Base-by-base conservation (phyloP, 2,797 vertebrate species). In the Protosalanx chinensis region DNA sequence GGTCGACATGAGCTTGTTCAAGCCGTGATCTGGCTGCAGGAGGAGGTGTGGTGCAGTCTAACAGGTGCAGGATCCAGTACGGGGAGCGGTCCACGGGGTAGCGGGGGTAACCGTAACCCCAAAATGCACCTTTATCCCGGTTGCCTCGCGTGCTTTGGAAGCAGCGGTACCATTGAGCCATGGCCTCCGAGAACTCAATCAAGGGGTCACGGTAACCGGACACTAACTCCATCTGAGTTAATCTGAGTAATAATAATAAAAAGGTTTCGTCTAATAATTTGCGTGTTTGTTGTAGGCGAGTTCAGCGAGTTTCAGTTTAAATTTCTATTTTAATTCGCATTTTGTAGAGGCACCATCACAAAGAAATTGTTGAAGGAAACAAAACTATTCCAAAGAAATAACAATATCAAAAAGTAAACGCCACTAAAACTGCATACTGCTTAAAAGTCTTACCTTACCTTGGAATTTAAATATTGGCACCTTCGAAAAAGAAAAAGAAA, bases 91-190 rank as follows among this genome's bases (percentile, higher is more conserved):
- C 66, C 18, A 67, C 56, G 15, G 51, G 66, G 29, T 67, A 67
- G 0, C 18, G 29, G 46, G 66, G 66, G n/a, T n/a, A 32, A 4
- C 13, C 46, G 51, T 67, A 67, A 10, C 66, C 66, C 46, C 66
- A 57, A 30, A 32, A 53, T 56, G 56, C 46, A 32, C 51, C 10
- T 2, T 56, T 53, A 18, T 53, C 49, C 27, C 12, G 49, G 6
- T 32, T 56, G 66, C 51, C 27, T 30, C 51, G 66, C 10, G 49
- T 67, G 66, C 49, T 56, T 30, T 67, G 66, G 29, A 67, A 76
- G 13, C 51, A 53, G 27, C 59, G 81, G 56, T 85, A 90, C 90
- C 90, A 92, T 75, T 83, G 76, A 1, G 84, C 86, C 67, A 92
- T 84, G 23, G 88, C 79, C 64, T 89, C 87, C 0, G 84, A 74